Evolutionary conservation across 2,888 invertebrate species (phyloP), one percentile per base, ranked within the genome.

Genomic region (Ischnus inquisitorius): DNA sequence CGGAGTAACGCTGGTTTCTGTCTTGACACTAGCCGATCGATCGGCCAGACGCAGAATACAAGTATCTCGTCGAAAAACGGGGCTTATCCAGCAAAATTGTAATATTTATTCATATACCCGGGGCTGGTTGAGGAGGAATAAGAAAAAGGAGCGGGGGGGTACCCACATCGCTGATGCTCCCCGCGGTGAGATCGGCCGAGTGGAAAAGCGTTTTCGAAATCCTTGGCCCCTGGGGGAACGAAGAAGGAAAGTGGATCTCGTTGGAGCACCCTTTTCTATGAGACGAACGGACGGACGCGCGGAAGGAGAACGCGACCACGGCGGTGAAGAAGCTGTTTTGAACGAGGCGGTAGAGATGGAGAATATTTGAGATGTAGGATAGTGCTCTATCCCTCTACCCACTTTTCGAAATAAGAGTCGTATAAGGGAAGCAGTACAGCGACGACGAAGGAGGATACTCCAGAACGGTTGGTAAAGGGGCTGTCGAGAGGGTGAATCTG

Each of bases 101-200:
- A 92, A 92, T 92, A 92, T 92, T 92, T 92, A 92, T 92, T 92
- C 92, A 92, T 91, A 92, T 80, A 78, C 89, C 89, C 89, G 89
- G 60, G 75, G 83, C 82, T 46, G 85, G 43, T 75, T 46, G 75
- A 65, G 46, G 34, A 19, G 25, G 60, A 39, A 39, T 46, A 48
- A 46, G 68, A 75, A 51, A 64, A 39, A 34, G 12, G 54, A 3
- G 19, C 16, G n/a, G 5, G 62, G 64, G 65, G n/a, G 51, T 0
- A 46, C 25, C 68, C 19, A 43, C 3, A 43, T 51, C 80, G 79
- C 81, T 68, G 81, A 72, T 54, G 71, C 67, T 86, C 84, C 34
- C 34, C 81, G 84, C 85, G 85, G 80, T 76, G 84, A 83, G 89
- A 88, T 90, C 90, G 90, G 88, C 89, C 90, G 90, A 88, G 89